Percentiles rank a stretch among this genome's conserved stretches.
These are phyloP conservation scores for Parauchenoglanis punctatus DNA, from an alignment of 2,797 vertebrate species.

Conservation along the genomic window DNA sequence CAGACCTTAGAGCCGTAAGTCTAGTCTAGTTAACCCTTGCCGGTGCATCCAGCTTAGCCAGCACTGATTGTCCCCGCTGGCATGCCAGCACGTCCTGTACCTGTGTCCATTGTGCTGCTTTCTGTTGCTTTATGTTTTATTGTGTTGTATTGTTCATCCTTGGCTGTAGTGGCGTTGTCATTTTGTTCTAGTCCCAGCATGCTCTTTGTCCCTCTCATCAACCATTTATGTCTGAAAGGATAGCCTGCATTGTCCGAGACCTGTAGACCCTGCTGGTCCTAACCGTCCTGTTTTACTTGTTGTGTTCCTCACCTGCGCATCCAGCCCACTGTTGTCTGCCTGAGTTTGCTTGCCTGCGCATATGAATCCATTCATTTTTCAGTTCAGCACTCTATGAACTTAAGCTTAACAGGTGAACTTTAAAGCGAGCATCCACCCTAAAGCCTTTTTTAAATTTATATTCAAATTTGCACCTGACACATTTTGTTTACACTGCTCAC, in stretches of 20 bases:
- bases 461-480: background rate
- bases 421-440: background rate
- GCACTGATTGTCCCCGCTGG: background rate
- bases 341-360: background rate
- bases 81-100: background rate
- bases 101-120: slow-evolving; percentile 12
- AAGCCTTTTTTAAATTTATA: background rate
- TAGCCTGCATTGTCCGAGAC: background rate
- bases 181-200: slow-evolving; percentile 24
- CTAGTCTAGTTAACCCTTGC: slow-evolving; percentile 6
- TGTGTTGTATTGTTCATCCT: background rate
- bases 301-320: background rate
- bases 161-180: background rate
- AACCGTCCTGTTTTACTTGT: background rate
- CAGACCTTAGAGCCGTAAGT: slow-evolving; percentile 55
- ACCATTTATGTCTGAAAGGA: background rate
- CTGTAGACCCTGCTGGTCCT: background rate
- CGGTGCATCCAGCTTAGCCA: slow-evolving; percentile 15
- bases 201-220: background rate
- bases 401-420: background rate
- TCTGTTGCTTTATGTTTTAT: background rate
- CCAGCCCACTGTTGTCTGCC: background rate
- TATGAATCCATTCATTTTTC: background rate
- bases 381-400: background rate
- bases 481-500: background rate